Percentiles rank a stretch among this genome's conserved stretches.
Conservation (phyloP, 92 coral and sea anemone species). For the Ricordea florida region DNA sequence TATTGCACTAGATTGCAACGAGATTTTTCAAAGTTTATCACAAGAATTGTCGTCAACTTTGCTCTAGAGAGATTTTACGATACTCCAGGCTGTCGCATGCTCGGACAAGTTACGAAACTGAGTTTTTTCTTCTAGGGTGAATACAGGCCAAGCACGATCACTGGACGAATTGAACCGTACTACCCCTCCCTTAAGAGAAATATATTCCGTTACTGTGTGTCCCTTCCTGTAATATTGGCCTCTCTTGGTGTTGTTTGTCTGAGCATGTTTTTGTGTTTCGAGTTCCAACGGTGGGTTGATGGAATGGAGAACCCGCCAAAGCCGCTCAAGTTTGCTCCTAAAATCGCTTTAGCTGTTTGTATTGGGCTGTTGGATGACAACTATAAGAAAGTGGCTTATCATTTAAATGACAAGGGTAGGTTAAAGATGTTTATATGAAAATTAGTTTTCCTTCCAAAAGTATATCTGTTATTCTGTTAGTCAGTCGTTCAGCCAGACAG, state of each 20-base stretch:
- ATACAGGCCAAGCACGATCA: conserved; percentile 86
- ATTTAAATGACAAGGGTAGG: conserved; percentile 93
- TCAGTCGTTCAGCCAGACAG: too few relatives aligned
- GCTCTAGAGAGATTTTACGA: too few relatives aligned
- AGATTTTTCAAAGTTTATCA: too few relatives aligned
- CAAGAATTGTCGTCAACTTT: too few relatives aligned
- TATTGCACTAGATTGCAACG: too few relatives aligned
- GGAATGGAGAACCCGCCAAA: conserved; percentile 96
- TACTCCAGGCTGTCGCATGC: too few relatives aligned
- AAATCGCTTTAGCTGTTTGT: conserved; percentile 92
- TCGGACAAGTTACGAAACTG: too few relatives aligned
- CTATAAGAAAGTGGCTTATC: conserved; percentile 94
- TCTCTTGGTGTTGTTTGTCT: conserved; percentile 85
- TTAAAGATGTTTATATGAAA: too few relatives aligned
- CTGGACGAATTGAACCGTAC: conserved; percentile 93
- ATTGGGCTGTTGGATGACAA: conserved; percentile 97
- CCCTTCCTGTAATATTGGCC: conserved; percentile 86
- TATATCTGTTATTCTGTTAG: too few relatives aligned
- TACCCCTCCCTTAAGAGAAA: conserved; percentile 95
- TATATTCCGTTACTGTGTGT: conserved; percentile 96
- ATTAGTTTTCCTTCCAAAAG: too few relatives aligned
- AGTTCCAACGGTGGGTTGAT: conserved; percentile 98
- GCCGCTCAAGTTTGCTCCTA: conserved; percentile 97
- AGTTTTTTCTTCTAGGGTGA: conserved; percentile 71
- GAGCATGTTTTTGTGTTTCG: conserved; percentile 86